These are phyloP conservation scores for Lucilia sericata DNA, from an alignment of 1,140 invertebrate species.

Conservation along the genomic window DNA sequence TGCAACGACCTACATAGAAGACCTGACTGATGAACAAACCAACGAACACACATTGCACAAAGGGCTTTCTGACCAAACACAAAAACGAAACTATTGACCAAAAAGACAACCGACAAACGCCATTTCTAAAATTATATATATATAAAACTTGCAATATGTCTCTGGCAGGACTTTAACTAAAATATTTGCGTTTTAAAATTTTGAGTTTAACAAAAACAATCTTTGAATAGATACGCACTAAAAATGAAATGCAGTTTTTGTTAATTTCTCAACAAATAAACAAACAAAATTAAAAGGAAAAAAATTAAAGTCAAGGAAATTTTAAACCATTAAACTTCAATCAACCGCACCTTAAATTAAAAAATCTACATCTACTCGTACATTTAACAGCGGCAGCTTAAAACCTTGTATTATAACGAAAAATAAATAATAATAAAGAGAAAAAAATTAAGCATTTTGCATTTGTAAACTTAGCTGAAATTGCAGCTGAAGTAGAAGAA, in stretches of 20 bases:
- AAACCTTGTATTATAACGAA: constrained; percentile 23
- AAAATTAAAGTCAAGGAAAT: constrained; percentile 13
- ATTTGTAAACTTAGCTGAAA: constrained; percentile 10
- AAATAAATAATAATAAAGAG: background rate
- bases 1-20: constrained; percentile 60
- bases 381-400: background rate
- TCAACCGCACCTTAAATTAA: constrained; percentile 21
- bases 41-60: background rate
- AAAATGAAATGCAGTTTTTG: background rate
- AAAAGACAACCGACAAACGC: constrained; percentile 10
- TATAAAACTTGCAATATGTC: background rate
- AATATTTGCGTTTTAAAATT: background rate
- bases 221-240: background rate
- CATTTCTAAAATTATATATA: background rate
- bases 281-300: background rate
- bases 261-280: background rate
- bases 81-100: background rate
- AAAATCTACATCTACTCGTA: background rate
- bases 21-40: background rate
- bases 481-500: constrained; percentile 23
- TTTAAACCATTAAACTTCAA: constrained; percentile 18
- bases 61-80: background rate
- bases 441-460: background rate
- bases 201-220: background rate
- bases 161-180: background rate